Conservation (phyloP, 2,888 invertebrate species). For the Drosophila mulleri region DNA sequence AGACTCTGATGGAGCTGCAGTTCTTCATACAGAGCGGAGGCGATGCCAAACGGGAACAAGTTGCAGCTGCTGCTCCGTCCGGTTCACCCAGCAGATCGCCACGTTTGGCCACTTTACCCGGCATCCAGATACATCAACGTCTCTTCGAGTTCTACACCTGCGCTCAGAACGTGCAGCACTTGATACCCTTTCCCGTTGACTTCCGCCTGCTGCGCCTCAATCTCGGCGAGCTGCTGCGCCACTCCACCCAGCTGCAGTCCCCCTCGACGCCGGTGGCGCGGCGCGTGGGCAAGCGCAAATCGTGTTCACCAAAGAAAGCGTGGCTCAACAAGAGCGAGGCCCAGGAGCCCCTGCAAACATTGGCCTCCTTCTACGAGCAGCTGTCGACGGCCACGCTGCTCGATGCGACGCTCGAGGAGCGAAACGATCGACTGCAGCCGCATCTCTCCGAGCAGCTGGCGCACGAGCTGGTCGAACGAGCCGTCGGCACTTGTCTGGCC, state of each 20-base stretch:
- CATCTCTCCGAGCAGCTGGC: constrained; percentile 79
- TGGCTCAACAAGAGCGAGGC: constrained; percentile 60
- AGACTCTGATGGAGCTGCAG: constrained; percentile 90
- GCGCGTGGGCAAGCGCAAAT: constrained; percentile 62
- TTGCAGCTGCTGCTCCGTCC: background rate
- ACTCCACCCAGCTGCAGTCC: constrained; percentile 52
- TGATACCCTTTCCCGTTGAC: constrained; percentile 83
- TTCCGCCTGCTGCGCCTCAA: constrained; percentile 80
- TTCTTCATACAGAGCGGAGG: constrained; percentile 88
- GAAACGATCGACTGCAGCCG: constrained; percentile 74
- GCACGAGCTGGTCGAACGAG: constrained; percentile 80
- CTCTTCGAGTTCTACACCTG: constrained; percentile 83
- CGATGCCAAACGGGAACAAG: constrained; percentile 52
- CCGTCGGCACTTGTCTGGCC: constrained; percentile 76
- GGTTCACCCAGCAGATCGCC: constrained; percentile 34
- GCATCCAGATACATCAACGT: constrained; percentile 71
- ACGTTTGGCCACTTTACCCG: constrained; percentile 39
- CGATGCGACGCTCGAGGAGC: constrained; percentile 52
- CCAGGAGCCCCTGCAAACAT: constrained; percentile 82
- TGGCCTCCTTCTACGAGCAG: constrained; percentile 85
- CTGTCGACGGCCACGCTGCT: constrained; percentile 83
- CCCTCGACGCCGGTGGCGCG: constrained; percentile 2
- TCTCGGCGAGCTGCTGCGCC: constrained; percentile 71
- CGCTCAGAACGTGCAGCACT: constrained; percentile 78
- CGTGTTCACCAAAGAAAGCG: constrained; percentile 81